A percentile compares a stretch with the other conserved stretches of the same genome.
These are phyloP conservation scores for Julus scanicus DNA, from an alignment of 2,888 invertebrate genomes.

Conservation along the genomic window DNA sequence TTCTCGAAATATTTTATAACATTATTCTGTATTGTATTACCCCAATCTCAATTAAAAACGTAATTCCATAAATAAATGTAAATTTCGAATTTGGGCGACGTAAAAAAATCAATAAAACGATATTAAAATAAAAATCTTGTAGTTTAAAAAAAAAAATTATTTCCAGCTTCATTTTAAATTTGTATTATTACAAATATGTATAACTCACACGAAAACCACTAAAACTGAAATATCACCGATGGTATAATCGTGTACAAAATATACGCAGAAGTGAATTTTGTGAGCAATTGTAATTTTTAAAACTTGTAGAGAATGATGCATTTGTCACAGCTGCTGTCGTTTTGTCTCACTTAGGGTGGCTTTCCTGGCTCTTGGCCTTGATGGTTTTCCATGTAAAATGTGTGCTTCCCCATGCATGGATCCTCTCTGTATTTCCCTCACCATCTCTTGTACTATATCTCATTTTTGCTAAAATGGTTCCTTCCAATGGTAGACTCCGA, in stretches of 20 bases:
- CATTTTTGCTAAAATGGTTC: constrained; percentile 1
- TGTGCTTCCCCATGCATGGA: constrained; percentile 4
- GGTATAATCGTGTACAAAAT: not conserved
- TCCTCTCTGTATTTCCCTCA: not conserved
- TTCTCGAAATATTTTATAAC: no score
- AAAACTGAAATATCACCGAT: not conserved
- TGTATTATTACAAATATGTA: not conserved
- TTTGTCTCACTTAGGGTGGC: not conserved
- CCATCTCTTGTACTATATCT: not conserved
- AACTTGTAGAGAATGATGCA: not conserved
- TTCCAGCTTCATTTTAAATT: not conserved
- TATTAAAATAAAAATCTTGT: not conserved
- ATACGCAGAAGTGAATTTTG: not conserved
- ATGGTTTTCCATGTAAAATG: not conserved
- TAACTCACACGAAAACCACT: not conserved
- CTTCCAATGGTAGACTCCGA: constrained; percentile 30
- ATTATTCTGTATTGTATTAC: no score
- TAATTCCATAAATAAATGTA: no score
- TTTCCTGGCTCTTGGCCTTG: constrained; percentile 29
- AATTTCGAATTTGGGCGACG: no score
- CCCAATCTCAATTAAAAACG: no score
- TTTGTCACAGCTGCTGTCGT: not conserved
- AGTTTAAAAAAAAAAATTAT: not conserved
- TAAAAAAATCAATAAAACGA: not conserved
- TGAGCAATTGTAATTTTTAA: not conserved